Conservation (phyloP, 2,797 vertebrate genomes). For the Morelia viridis region DNA sequence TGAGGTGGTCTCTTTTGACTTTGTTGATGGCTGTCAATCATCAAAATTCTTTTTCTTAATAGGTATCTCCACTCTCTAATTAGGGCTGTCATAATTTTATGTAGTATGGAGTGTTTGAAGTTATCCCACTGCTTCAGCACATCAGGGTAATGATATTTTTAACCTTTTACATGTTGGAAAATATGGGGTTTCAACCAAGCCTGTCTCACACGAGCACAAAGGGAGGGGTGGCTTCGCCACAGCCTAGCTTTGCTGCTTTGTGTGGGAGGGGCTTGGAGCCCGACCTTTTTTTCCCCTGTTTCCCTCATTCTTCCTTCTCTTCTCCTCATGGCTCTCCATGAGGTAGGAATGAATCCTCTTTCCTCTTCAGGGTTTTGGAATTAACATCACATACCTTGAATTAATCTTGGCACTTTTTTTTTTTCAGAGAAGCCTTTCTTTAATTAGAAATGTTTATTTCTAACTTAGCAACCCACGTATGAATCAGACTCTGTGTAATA, state of each 20-base stretch:
- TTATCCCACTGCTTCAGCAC: background rate
- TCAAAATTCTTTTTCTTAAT: slow-evolving; percentile 50
- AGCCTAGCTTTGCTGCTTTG: too few relatives aligned
- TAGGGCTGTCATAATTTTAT: slow-evolving; percentile 23
- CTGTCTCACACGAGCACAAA: too few relatives aligned
- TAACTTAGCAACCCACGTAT: background rate
- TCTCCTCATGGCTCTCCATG: too few relatives aligned
- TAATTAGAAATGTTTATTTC: slow-evolving; percentile 3
- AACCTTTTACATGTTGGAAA: background rate
- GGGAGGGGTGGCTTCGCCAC: too few relatives aligned
- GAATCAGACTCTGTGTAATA: background rate
- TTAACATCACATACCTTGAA: background rate
- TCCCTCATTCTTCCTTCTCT: too few relatives aligned
- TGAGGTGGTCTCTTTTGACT: slow-evolving; percentile 61
- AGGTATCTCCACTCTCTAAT: slow-evolving; percentile 43
- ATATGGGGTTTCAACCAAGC: too few relatives aligned
- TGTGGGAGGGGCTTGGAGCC: too few relatives aligned
- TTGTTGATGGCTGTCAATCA: slow-evolving; percentile 55
- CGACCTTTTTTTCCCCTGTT: too few relatives aligned
- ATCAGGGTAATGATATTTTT: background rate
- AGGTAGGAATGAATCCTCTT: too few relatives aligned
- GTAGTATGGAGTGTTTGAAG: background rate
- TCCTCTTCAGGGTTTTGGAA: too few relatives aligned
- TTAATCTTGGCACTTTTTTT: background rate
- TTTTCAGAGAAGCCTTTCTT: background rate